Evolutionary conservation across 2,888 invertebrate species (phyloP).

Genomic region (Drosophila paranaensis): DNA sequence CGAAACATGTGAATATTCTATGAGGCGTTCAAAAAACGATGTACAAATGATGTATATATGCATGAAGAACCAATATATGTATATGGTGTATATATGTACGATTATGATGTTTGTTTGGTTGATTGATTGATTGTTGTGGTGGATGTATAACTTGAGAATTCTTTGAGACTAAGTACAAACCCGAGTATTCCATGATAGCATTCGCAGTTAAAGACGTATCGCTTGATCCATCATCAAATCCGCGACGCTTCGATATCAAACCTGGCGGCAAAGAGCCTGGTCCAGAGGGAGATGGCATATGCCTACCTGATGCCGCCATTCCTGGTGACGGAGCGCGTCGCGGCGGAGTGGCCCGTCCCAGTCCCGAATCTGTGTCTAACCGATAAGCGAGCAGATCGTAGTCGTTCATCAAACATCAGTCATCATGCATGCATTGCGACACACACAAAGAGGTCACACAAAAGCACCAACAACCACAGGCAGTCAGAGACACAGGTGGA

Average conservation of each 20-base stretch:
- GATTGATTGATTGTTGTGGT: constrained; percentile 31
- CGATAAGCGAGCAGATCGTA: constrained; percentile 64
- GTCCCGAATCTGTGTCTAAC: constrained; percentile 92
- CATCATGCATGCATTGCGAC: constrained; percentile 45
- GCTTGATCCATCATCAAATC: constrained; percentile 91
- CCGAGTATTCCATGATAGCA: constrained; percentile 94
- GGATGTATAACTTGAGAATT: constrained; percentile 55
- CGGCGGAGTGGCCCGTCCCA: constrained; percentile 94
- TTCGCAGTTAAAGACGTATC: constrained; percentile 93
- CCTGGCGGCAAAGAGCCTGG: constrained; percentile 92
- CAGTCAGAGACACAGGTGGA: constrained; percentile 8
- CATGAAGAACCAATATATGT: constrained; percentile 44
- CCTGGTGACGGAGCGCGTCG: constrained; percentile 94
- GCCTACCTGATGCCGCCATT: constrained; percentile 88
- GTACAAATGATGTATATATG: constrained; percentile 32
- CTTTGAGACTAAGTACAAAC: constrained; percentile 85
- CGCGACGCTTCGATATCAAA: constrained; percentile 89
- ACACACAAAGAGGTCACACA: constrained; percentile 27
- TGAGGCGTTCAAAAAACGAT: constrained; percentile 43
- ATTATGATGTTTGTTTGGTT: constrained; percentile 27
- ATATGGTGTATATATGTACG: constrained; percentile 52
- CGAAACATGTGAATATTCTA: constrained; percentile 17
- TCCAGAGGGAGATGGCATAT: constrained; percentile 93
- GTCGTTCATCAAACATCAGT: constrained; percentile 53
- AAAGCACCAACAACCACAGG: constrained; percentile 40